A percentile compares a stretch with the other conserved stretches of the same genome.
These are phyloP conservation scores for Nautilus pompilius DNA, from an alignment of 1,140 invertebrate species.

Conservation along the genomic window DNA sequence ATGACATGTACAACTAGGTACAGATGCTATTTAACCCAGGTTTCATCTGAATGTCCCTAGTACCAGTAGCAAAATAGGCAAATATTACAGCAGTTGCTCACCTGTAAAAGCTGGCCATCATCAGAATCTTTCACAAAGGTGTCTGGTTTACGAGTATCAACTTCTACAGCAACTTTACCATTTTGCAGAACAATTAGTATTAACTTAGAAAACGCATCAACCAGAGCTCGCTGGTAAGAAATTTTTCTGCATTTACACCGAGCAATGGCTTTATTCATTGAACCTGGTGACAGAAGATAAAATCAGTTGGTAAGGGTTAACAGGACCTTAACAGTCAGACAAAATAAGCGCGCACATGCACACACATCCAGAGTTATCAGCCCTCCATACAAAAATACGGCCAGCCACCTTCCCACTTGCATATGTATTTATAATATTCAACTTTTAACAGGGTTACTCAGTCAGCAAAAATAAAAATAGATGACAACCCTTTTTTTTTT, in stretches of 20 bases:
- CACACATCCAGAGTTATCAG: no score
- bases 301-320: no score
- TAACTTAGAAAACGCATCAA: conserved; percentile 40
- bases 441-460: no score
- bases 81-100: conserved; percentile 1
- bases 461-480: no score
- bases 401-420: no score
- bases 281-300: conserved; percentile 16
- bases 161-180: conserved; percentile 41
- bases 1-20: not conserved
- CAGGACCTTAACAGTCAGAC: no score
- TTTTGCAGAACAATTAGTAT: conserved; percentile 33
- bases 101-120: conserved; percentile 28
- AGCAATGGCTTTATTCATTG: conserved; percentile 22
- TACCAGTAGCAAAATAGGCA: not conserved
- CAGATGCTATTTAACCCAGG: not conserved
- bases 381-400: no score
- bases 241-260: conserved; percentile 35
- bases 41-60: not conserved
- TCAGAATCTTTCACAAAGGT: conserved; percentile 15
- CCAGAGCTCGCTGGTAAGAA: conserved; percentile 30
- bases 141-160: conserved; percentile 36
- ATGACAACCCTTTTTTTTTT: no score
- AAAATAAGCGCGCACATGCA: no score
- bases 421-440: no score